A percentile compares a stretch with the other conserved stretches of the same genome.
Conservation (phyloP, 2,113 vertebrate species). For the Egretta garzetta region DNA sequence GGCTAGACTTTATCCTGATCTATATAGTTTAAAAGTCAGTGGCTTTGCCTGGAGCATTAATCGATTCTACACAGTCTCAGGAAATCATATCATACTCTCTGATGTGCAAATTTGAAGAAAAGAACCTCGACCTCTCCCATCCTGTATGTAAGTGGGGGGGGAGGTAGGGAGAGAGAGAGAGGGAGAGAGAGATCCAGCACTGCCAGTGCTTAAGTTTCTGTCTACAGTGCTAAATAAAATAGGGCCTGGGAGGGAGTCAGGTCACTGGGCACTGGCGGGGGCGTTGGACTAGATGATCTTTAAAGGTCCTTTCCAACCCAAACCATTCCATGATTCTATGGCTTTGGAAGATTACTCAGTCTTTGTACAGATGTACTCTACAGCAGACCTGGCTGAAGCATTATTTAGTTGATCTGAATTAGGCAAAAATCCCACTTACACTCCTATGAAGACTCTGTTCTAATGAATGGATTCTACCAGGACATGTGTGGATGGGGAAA, state of each 20-base stretch:
- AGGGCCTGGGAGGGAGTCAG: neutral
- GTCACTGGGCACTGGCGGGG: neutral
- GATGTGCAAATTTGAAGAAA: neutral
- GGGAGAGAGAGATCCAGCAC: neutral
- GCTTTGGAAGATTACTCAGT: too few relatives aligned
- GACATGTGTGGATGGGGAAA: neutral
- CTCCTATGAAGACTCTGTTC: neutral
- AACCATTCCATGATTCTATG: neutral
- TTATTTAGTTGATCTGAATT: neutral
- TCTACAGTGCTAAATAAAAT: neutral
- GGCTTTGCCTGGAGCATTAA: neutral
- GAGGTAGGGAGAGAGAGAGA: too few relatives aligned
- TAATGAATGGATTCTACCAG: neutral
- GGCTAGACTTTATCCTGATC: neutral
- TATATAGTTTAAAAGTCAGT: neutral
- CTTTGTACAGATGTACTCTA: neutral
- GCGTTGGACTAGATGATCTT: rapidly evolving
- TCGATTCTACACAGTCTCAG: neutral
- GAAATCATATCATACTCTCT: rapidly evolving
- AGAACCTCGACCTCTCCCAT: neutral
- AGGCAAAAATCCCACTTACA: rapidly evolving
- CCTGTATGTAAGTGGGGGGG: too few relatives aligned
- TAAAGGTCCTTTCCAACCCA: neutral
- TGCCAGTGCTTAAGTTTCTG: neutral
- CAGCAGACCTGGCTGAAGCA: neutral